phyloP scores from a whole-genome alignment of 2,113 vertebrate species.

The Puma concolor region DNA sequence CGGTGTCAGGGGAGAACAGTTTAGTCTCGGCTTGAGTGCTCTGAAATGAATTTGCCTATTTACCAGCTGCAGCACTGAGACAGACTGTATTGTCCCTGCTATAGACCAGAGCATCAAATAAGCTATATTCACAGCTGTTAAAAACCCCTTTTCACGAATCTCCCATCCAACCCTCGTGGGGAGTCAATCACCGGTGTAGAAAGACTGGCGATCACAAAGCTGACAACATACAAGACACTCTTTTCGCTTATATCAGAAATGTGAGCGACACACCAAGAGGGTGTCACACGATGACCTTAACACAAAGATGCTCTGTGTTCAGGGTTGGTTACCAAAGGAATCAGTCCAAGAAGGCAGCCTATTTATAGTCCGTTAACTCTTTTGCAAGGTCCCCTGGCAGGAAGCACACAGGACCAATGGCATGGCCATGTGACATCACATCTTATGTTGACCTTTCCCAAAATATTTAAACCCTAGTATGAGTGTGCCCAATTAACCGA shows the following conservation, averaged over 20 bases:
- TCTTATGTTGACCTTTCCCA: neutral
- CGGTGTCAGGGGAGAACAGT: neutral
- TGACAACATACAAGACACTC: neutral
- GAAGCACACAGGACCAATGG: neutral
- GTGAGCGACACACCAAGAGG: neutral
- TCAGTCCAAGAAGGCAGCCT: neutral
- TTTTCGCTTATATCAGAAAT: neutral
- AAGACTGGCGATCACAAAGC: neutral
- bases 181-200: neutral
- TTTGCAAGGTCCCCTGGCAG: neutral
- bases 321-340: neutral
- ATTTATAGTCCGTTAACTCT: neutral
- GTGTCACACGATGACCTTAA: neutral
- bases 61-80: neutral
- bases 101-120: neutral
- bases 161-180: neutral
- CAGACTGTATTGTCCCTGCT: neutral
- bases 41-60: neutral
- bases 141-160: neutral
- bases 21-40: neutral
- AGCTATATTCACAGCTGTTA: neutral
- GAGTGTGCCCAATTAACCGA: neutral
- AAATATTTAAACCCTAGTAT: neutral
- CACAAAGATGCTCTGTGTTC: neutral
- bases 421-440: neutral